Base-by-base conservation (phyloP, 2,113 vertebrate genomes). In the Heterochromis multidens region DNA sequence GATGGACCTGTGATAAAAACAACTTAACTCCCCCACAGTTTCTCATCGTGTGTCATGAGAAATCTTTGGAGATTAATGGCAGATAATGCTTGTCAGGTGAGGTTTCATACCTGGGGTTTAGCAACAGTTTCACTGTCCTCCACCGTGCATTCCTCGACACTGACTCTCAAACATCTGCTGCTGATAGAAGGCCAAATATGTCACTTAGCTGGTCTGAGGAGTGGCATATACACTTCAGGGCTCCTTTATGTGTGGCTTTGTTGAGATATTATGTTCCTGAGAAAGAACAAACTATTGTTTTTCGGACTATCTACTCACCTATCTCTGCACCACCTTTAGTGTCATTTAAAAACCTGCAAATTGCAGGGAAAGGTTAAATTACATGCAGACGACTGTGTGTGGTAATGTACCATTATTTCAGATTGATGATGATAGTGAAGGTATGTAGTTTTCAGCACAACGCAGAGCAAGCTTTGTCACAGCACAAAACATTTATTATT, bases 401-500 rank as follows among this genome's bases (percentile, higher is more conserved):
- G 81, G 82, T 84, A 82, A 90, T 61, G 46, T 79, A 67, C 82
- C 40, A 90, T 90, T 80, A 88, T 92, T 88, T 88, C 70, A 80
- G 80, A 89, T 85, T 86, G 88, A 81, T 79, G 65, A 92, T 93
- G 77, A 90, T 83, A 60, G 85, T 80, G 65, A 79, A 91, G 85
- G 60, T 82, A 87, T 90, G 83, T 27, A 58, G 62, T 87, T 81
- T 40, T n/a, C 82, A 79, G 76, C 33, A 77, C 74, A 77, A 65
- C 79, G 94, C 93, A 92, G 88, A 83, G 76, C 52, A 60, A 65
- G 80, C 93, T 90, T 94, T 94, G 93, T 93, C 67, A 56, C 67
- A 77, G 81, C 79, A 93, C 93, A 95, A 91, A 89, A 87, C 88
- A 77, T 93, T 88, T 93, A 93, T 94, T 94, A 93, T 91, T 29